These are phyloP conservation scores for Pachyramphus minor DNA, from an alignment of 2,113 vertebrate species.

Conservation along the genomic window DNA sequence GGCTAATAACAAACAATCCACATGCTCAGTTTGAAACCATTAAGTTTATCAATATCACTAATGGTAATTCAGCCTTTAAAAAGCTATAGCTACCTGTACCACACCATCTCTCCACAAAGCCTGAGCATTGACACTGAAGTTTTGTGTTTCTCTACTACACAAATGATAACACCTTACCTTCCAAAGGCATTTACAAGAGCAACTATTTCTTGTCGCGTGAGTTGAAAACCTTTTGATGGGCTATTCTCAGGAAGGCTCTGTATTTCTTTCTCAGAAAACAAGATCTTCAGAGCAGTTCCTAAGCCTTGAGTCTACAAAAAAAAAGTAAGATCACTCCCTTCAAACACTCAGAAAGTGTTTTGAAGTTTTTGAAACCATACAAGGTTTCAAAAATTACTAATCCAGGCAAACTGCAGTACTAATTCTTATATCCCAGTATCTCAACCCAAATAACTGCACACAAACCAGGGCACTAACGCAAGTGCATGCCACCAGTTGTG, in stretches of 20 bases:
- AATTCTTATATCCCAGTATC: neutral
- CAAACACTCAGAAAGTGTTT: neutral
- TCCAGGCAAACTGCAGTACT: neutral
- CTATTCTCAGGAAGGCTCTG: slow-evolving; percentile 89
- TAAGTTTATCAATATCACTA: neutral
- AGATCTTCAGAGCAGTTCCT: slow-evolving; percentile 93
- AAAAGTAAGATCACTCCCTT: neutral
- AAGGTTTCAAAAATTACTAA: neutral
- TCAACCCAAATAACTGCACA: neutral
- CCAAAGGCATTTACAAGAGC: slow-evolving; percentile 90
- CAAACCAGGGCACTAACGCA: neutral
- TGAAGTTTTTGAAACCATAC: no score
- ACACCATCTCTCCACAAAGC: neutral
- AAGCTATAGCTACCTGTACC: neutral
- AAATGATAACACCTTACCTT: slow-evolving; percentile 72
- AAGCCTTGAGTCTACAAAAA: slow-evolving; percentile 88
- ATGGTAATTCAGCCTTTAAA: neutral
- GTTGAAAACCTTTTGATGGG: slow-evolving; percentile 92
- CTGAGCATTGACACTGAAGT: neutral
- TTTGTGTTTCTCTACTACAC: neutral
- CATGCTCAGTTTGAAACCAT: neutral
- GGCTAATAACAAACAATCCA: neutral
- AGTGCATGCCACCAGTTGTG: neutral
- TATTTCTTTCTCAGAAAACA: slow-evolving; percentile 97
- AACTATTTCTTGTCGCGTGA: slow-evolving; percentile 93